A percentile compares a stretch with the other conserved stretches of the same genome.
phyloP scores from a whole-genome alignment of 2,113 vertebrate genomes.

The Beaufortia kweichowensis region DNA sequence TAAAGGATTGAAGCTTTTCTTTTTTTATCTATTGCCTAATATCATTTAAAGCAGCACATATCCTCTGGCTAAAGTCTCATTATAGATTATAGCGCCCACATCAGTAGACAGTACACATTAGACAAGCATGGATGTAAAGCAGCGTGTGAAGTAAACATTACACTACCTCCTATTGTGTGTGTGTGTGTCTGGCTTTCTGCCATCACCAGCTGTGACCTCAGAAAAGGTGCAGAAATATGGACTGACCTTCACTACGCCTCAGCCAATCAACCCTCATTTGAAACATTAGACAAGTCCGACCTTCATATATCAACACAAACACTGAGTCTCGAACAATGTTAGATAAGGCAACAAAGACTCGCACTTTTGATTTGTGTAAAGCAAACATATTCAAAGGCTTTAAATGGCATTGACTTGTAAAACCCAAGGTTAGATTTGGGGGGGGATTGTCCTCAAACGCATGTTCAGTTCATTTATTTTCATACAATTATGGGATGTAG shows the following conservation, averaged over 20 bases:
- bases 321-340: neutral
- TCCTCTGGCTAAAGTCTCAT: neutral
- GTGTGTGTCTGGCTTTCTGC: slow-evolving; percentile 12
- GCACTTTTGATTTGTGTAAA: neutral
- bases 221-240: slow-evolving; percentile 17
- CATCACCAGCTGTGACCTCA: slow-evolving; percentile 13
- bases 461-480: slow-evolving; percentile 14
- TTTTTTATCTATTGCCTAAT: no score
- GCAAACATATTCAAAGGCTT: slow-evolving; percentile 7
- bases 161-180: slow-evolving; percentile 24
- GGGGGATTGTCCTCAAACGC: neutral
- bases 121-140: slow-evolving; percentile 15
- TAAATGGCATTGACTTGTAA: neutral
- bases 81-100: neutral
- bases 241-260: slow-evolving; percentile 38
- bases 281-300: slow-evolving; percentile 29
- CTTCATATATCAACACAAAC: slow-evolving; percentile 41
- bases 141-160: slow-evolving; percentile 29
- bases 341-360: slow-evolving; percentile 18
- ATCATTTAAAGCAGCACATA: no score
- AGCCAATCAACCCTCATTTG: slow-evolving; percentile 40
- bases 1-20: no score
- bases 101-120: neutral
- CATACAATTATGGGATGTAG: slow-evolving; percentile 1
- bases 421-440: neutral